Percentiles rank a stretch among this genome's conserved stretches.
phyloP scores from a whole-genome alignment of 2,888 invertebrate genomes.

The Troides helena region DNA sequence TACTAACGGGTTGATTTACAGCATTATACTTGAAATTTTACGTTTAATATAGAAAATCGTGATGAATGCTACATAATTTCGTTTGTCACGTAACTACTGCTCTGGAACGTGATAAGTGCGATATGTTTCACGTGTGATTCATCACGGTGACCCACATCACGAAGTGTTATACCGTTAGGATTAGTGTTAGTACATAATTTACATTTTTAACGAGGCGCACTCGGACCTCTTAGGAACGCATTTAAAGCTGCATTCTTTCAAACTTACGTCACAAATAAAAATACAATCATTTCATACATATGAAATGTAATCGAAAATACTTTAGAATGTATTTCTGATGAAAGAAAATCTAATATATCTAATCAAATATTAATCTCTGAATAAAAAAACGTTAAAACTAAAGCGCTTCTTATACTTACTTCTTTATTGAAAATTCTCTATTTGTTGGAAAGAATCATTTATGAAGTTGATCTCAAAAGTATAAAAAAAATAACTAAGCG shows the following conservation, averaged over 20 bases:
- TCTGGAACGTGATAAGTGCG: constrained; percentile 44
- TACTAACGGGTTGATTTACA: constrained; percentile 12
- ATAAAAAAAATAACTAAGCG: too few species aligned
- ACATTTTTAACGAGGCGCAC: constrained; percentile 33
- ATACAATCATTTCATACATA: neutral
- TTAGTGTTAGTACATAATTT: constrained; percentile 29
- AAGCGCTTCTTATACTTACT: too few species aligned
- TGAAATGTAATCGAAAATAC: neutral
- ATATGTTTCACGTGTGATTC: constrained; percentile 59
- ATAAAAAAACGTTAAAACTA: too few species aligned
- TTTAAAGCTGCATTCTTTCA: constrained; percentile 11
- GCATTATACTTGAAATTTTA: constrained; percentile 13
- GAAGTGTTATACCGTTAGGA: constrained; percentile 49
- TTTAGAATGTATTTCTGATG: too few species aligned
- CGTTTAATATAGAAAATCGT: constrained; percentile 12
- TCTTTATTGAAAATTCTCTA: too few species aligned
- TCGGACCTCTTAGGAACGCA: constrained; percentile 33
- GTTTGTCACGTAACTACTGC: constrained; percentile 58
- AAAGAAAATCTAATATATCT: too few species aligned
- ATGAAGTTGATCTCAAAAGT: too few species aligned
- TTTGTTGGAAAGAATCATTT: too few species aligned
- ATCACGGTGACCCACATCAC: constrained; percentile 63
- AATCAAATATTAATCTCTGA: too few species aligned
- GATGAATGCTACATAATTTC: constrained; percentile 31
- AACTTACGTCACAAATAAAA: neutral